phyloP scores from a whole-genome alignment of 2,113 vertebrate genomes.

The Clarias macrocephalus region DNA sequence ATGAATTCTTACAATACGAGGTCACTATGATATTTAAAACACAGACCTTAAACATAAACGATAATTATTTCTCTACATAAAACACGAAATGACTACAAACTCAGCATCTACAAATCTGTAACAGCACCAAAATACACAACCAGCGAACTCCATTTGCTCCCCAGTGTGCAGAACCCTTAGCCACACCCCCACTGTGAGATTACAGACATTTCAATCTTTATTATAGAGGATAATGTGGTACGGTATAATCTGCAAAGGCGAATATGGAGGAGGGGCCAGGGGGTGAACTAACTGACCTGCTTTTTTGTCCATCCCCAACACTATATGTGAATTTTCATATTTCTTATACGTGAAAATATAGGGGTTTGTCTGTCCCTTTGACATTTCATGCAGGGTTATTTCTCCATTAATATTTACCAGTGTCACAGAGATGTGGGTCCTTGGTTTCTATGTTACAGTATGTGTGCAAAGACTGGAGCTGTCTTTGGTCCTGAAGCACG shows the following conservation, averaged over 20 bases:
- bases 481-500: slow-evolving; percentile 45
- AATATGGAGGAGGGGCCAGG: neutral
- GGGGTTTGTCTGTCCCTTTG: neutral
- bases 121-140: neutral
- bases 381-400: slow-evolving; percentile 18
- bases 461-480: slow-evolving; percentile 14
- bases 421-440: neutral
- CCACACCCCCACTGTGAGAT: slow-evolving; percentile 56
- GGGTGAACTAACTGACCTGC: slow-evolving; percentile 52
- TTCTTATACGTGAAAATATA: neutral
- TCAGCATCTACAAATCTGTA: neutral
- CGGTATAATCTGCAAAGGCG: slow-evolving; percentile 54
- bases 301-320: slow-evolving; percentile 40
- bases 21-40: neutral
- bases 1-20: neutral
- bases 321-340: neutral
- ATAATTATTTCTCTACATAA: neutral
- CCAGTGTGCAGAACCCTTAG: slow-evolving; percentile 20
- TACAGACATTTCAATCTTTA: slow-evolving; percentile 63
- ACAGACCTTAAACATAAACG: neutral
- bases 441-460: slow-evolving; percentile 6
- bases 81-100: neutral
- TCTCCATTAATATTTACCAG: neutral
- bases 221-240: slow-evolving; percentile 59
- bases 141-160: slow-evolving; percentile 4